Evolutionary conservation across 2,888 invertebrate species (phyloP), one percentile per base, ranked within the genome.

Genomic region (Chymomyza procnemis): DNA sequence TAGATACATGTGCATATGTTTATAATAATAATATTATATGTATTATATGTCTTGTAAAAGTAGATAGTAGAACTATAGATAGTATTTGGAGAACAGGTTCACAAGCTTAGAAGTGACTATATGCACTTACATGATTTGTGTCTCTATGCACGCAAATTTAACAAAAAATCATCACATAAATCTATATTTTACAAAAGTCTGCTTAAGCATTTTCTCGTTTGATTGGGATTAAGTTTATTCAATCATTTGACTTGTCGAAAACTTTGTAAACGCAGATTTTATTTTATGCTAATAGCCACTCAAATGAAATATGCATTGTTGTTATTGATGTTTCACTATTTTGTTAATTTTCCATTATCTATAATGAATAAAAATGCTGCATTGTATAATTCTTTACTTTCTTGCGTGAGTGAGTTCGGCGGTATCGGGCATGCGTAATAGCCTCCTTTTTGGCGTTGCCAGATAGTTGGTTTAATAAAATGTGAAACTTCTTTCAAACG

Each of bases 311-410:
- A 12, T 41, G 34, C 34, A 41, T 14, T 41, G 12, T 41, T 41
- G 3, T 41, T 41, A 41, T 41, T 54, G 19, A 48, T n/a, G 19
- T 61, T 55, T 50, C 50, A 54, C 26, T 41, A 16, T 18, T 50
- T 21, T 16, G 52, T 55, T 16, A 58, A 16, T 14, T 50, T 67
- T 16, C 5, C 30, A 56, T 56, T 61, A 14, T 55, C 21, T 50
- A 52, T 59, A 67, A 54, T 52, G 46, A 55, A 66, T 68, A 75
- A 75, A 80, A 74, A 83, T 74, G 64, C 81, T 79, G 79, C 73
- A 83, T 85, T 80, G 80, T 82, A 82, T 85, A 86, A 82, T 85
- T 85, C 62, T 30, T 41, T 41, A 41, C 34, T 41, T 34, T 55
- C 47, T 12, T 65, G 63, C 65, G 41, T 64, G 65, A 52, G 64